Evolutionary conservation across 2,888 invertebrate species (phyloP), one percentile per base, ranked within the genome.

Genomic region (Aleiodes leptofemur): DNA sequence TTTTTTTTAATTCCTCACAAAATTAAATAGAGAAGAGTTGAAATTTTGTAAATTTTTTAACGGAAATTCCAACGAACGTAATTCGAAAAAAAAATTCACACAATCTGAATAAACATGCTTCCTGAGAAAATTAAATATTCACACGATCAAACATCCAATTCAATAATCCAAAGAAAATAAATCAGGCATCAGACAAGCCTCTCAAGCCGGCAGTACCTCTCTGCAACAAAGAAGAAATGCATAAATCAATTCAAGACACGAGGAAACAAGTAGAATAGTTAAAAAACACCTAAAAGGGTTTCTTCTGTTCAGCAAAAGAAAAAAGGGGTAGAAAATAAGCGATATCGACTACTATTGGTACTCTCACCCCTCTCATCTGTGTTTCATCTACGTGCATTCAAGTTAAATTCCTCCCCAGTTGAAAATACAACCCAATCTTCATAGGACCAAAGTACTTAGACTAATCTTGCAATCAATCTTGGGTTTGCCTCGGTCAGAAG

Each of bases 401-500:
- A 66, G 75, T 78, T 75, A 77, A 74, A 51, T 38, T 70, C 69
- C 34, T 48, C 57, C 55, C 14, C 72, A 66, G 57, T 16, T 7
- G 61, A 43, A 75, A 76, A 69, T 79, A 74, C 73, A 76, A 34
- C 77, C 78, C 77, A 71, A 74, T 82, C 34, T 68, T 68, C 50
- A 51, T 68, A 51, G 76, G 77, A 78, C 79, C 73, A 78, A 8
- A 82, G 83, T 85, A 82, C 83, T 86, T 83, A 79, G 83, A 85
- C 83, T 86, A 87, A 87, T 87, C 87, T 86, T 77, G 85, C 86
- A 84, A 87, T 87, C 86, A 86, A 87, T 87, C 87, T 87, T 85
- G 78, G 81, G 82, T 78, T 81, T 74, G 74, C 82, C 81, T 43
- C 82, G 83, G 83, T 82, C 82, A 85, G 82, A 84, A 83, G 85